These are phyloP conservation scores for Eulemur mongoz DNA, from an alignment of 2,797 vertebrate genomes.

Conservation along the genomic window DNA sequence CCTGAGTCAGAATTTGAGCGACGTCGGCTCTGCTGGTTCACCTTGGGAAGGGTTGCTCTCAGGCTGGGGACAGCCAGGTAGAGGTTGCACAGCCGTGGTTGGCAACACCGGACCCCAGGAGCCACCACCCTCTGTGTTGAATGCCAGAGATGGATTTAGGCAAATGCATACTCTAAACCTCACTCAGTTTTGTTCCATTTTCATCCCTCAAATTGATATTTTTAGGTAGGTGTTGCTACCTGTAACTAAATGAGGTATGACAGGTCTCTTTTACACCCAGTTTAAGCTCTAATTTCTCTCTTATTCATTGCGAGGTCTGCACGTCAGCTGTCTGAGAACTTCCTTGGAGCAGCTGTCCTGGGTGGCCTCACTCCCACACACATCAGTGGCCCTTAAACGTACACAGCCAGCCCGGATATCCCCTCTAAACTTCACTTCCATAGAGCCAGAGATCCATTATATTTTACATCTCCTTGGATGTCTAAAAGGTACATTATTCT, in stretches of 20 bases:
- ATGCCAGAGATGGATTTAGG: not conserved
- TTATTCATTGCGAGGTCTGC: not conserved
- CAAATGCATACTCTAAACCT: not conserved
- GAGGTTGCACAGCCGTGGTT: rapidly evolving
- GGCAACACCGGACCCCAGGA: not conserved
- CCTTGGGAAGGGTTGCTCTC: not conserved
- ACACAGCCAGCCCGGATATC: rapidly evolving
- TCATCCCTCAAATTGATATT: not conserved
- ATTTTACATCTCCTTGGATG: not conserved
- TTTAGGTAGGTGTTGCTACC: not conserved
- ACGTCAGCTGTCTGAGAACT: not conserved
- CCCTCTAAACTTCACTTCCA: not conserved
- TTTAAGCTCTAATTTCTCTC: not conserved
- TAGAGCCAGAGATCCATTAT: too few relatives aligned
- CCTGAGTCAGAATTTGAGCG: not conserved
- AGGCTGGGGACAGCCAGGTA: rapidly evolving
- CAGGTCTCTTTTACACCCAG: not conserved
- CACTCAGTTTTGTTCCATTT: not conserved
- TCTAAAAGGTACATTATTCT: not conserved
- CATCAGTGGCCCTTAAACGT: too few relatives aligned
- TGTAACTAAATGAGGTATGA: not conserved
- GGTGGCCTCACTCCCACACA: rapidly evolving
- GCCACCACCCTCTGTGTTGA: not conserved
- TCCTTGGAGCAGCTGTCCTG: not conserved
- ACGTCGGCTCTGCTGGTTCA: not conserved